A percentile compares a stretch with the other conserved stretches of the same genome.
phyloP scores from a whole-genome alignment of 2,797 vertebrate species.

The Spheniscus humboldti region DNA sequence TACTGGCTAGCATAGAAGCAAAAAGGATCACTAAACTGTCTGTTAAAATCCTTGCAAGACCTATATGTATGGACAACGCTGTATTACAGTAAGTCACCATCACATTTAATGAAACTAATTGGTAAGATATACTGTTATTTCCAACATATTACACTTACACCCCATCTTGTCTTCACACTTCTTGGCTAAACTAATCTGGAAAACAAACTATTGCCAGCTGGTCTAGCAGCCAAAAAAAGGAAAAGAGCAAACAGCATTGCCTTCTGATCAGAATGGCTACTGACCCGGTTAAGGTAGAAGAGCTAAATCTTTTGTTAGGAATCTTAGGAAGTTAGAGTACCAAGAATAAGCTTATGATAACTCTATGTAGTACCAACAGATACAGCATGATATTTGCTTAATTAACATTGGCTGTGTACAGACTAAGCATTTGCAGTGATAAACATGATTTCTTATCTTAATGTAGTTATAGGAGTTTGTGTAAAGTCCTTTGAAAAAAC shows the following conservation, averaged over 20 bases:
- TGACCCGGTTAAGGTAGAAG: not conserved
- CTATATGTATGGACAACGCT: not conserved
- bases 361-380: not conserved
- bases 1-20: not conserved
- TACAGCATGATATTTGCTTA: not conserved
- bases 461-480: not conserved
- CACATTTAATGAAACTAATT: not conserved
- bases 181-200: slow-evolving; percentile 5
- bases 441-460: not conserved
- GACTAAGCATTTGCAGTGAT: not conserved
- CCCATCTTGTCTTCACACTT: not conserved
- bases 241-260: not conserved
- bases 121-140: not conserved
- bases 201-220: slow-evolving; percentile 11
- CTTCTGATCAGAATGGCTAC: not conserved
- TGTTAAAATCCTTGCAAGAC: not conserved
- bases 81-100: not conserved
- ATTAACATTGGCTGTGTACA: not conserved
- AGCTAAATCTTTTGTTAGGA: not conserved
- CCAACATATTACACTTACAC: not conserved
- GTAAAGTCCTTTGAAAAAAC: not conserved
- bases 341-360: not conserved
- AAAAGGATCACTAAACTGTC: not conserved
- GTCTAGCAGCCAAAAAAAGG: not conserved
- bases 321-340: not conserved